Base-by-base conservation (phyloP, 2,797 vertebrate species). In the Gallinago stenura region DNA sequence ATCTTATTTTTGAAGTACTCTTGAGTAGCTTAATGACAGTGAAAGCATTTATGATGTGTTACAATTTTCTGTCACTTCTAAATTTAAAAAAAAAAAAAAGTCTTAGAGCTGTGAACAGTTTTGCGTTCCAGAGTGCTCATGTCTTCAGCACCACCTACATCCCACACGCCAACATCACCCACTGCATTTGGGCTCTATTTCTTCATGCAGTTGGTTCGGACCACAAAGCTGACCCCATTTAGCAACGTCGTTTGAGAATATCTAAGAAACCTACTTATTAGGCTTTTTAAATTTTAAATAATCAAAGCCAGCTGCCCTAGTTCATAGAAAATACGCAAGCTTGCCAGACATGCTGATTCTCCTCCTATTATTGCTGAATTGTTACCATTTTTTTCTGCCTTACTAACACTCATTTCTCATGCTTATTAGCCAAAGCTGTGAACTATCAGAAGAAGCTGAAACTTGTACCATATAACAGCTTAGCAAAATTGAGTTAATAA, bases 1-100 rank as follows among this genome's bases (percentile, higher is more conserved):
- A 71, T 73, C 31, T 48, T 66, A 26, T 66, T 94, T 86, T 92
- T 72, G 46, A 92, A 86, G 65, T 61, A 83, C 45, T 48, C 80
- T 77, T 73, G 71, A 90, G 70, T 57, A 91, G 80, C 31, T 90
- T 82, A 91, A 89, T 85, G 83, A 65, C 77, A 87, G 62, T 46
- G 73, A 91, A 91, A 95, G 62, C 26, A 62, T 51, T 33, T 83
- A 91, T 57, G 82, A 94, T 89, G 80, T 87, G 83, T 91, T 95
- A 95, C 94, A 85, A 93, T 92, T 89, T 96, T 90, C 76, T 93
- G 77, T 80, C 77, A 87, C 56, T 90, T 94, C 91, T 93, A 93
- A 95, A 93, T 95, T 92, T 14, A 31, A 16, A 83, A 77, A 95
- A 45, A 28, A 78, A 61, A 57, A 65, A 53, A 15, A 25, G 7